phyloP scores from a whole-genome alignment of 2,888 invertebrate species.

The Caenorhabditis wallacei region DNA sequence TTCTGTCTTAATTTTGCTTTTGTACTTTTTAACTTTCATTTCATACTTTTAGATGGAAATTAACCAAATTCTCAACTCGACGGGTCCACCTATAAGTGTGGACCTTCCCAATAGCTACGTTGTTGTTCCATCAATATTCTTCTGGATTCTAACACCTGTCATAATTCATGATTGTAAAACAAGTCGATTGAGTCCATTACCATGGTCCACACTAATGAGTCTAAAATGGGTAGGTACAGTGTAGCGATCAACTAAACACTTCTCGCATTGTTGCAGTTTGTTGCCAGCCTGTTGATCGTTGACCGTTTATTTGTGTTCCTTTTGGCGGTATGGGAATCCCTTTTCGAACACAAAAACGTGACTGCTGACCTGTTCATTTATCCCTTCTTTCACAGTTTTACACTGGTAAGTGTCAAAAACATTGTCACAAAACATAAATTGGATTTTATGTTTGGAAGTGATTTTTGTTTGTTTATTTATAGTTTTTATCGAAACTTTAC shows the following conservation, averaged over 20 bases:
- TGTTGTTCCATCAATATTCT: constrained; percentile 76
- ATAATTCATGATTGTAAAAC: constrained; percentile 73
- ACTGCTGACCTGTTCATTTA: constrained; percentile 76
- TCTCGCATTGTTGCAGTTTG: constrained; percentile 51
- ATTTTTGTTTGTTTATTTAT: neutral
- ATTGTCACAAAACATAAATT: constrained; percentile 6
- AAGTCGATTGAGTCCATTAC: constrained; percentile 67
- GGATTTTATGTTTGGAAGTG: neutral
- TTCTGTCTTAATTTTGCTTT: constrained; percentile 1
- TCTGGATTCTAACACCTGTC: constrained; percentile 77
- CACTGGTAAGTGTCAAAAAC: constrained; percentile 69
- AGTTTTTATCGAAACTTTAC: neutral
- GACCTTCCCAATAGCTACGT: constrained; percentile 61
- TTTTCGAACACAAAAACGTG: constrained; percentile 68
- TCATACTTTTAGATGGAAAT: constrained; percentile 48
- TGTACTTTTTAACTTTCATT: constrained; percentile 1
- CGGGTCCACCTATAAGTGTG: constrained; percentile 58
- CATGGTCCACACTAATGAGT: constrained; percentile 77
- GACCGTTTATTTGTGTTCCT: constrained; percentile 67
- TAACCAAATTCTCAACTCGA: constrained; percentile 39
- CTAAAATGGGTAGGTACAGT: constrained; percentile 74
- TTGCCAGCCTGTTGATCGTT: constrained; percentile 60
- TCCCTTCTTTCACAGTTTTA: constrained; percentile 75
- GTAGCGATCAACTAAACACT: constrained; percentile 19
- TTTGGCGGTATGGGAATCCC: constrained; percentile 74